Conservation (phyloP, 2,797 vertebrate species). For the Anguilla obscura region DNA sequence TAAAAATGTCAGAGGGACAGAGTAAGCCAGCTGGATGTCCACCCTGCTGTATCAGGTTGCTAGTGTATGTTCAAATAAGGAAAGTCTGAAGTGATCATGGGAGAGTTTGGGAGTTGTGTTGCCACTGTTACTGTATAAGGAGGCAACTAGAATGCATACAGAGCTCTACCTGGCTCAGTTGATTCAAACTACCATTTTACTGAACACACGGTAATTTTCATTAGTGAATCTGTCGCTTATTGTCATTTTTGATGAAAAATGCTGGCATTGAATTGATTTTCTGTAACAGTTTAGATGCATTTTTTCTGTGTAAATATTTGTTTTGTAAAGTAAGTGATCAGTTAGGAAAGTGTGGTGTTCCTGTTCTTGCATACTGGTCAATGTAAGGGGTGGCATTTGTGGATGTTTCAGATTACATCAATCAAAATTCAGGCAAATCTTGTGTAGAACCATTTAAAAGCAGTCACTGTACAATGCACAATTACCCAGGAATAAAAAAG, state of each 20-base stretch:
- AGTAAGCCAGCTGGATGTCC: not conserved
- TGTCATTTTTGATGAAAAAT: not conserved
- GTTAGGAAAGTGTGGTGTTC: not conserved
- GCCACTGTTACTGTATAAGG: not conserved
- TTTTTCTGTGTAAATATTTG: not conserved
- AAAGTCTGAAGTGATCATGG: not conserved
- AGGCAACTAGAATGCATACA: not conserved
- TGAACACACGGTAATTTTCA: not conserved
- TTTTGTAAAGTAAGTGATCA: not conserved
- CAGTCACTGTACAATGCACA: not conserved
- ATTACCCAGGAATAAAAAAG: no score
- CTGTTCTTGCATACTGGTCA: not conserved
- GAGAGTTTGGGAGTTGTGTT: not conserved
- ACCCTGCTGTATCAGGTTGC: not conserved
- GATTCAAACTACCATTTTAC: not conserved
- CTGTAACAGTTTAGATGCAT: not conserved
- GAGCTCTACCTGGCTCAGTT: not conserved
- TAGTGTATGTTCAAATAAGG: not conserved
- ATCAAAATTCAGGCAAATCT: not conserved
- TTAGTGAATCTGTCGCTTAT: not conserved
- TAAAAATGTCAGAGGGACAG: no score
- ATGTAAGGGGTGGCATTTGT: not conserved
- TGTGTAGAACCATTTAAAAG: not conserved
- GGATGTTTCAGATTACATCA: not conserved
- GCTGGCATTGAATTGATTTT: constrained; percentile 17